phyloP scores from a whole-genome alignment of 2,797 vertebrate species.

The Lacerta agilis region DNA sequence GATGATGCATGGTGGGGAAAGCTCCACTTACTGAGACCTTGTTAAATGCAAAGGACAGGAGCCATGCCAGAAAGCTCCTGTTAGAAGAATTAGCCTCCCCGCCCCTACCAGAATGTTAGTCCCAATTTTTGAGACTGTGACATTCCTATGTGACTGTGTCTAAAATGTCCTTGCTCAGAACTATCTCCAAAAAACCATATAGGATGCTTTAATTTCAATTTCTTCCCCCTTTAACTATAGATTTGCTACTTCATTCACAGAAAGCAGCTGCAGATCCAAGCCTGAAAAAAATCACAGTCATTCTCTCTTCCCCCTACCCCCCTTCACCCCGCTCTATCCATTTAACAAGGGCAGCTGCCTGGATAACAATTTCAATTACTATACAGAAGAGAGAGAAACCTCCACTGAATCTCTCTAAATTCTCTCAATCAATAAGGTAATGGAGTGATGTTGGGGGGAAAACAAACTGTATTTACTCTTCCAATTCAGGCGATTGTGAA shows the following conservation, averaged over 20 bases:
- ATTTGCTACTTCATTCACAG: neutral
- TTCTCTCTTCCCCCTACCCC: neutral
- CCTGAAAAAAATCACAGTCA: neutral
- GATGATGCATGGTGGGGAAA: neutral
- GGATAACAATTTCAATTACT: conserved; percentile 13
- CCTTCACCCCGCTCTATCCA: neutral
- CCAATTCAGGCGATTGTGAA: neutral
- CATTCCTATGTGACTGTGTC: neutral
- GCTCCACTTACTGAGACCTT: neutral
- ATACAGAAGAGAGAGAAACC: neutral
- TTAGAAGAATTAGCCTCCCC: neutral
- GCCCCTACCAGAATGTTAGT: neutral
- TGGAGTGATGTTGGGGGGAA: neutral
- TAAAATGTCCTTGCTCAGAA: neutral
- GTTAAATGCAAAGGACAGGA: neutral
- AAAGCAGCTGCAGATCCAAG: neutral
- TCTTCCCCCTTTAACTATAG: neutral
- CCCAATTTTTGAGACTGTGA: neutral
- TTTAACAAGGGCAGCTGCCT: neutral
- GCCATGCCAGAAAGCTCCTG: neutral
- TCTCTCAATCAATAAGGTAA: neutral
- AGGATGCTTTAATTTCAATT: neutral
- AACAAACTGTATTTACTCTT: conserved; percentile 4
- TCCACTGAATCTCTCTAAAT: neutral
- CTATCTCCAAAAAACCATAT: neutral